Evolutionary conservation across 2,113 vertebrate genomes (phyloP), one percentile per base, ranked within the genome.

Genomic region (Neolamprologus longior): DNA sequence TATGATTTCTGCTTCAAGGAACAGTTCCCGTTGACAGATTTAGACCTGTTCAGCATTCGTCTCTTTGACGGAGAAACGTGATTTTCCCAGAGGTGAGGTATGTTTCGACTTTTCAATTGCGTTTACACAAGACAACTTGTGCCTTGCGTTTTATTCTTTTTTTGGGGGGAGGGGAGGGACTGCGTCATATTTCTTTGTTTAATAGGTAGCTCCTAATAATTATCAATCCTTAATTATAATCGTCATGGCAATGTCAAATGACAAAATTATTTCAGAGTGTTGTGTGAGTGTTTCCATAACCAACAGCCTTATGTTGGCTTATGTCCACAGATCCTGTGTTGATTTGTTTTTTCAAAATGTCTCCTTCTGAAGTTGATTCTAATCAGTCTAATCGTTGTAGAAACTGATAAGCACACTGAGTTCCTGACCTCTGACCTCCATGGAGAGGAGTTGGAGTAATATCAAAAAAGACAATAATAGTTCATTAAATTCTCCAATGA

Each of bases 1-100:
- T 26, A 26, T 17, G 3, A 47, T 73, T 73, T 45, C 68, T 73
- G 37, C 68, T 45, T 73, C 68, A 28, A 45, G 68, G 21, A 73
- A 73, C 68, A 45, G 13, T 17, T 73, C 68, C 68, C 0, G 3
- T 0, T 71, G 40, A 26, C 68, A 1, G 40, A 45, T 45, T 73
- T 73, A 26, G 40, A 73, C 68, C 8, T 45, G 24, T 76, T 26
- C 26, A 28, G 3, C 42, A 17, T 76, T 76, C 3, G 1, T 19
- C 24, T 19, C 24, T 76, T 76, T 76, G 71, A 19, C 24, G 24
- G 71, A 76, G 24, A 76, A 47, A 12, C 6, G 9, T 50, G 24
- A 47, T 12, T 47, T 28, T 28, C 40, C 24, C 71, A 50, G 71
- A 31, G 24, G 24, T 47, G 71, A 76, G 68, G 40, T 47, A 47